Conservation (phyloP, 2,888 invertebrate genomes). For the Torymus tubicola region DNA sequence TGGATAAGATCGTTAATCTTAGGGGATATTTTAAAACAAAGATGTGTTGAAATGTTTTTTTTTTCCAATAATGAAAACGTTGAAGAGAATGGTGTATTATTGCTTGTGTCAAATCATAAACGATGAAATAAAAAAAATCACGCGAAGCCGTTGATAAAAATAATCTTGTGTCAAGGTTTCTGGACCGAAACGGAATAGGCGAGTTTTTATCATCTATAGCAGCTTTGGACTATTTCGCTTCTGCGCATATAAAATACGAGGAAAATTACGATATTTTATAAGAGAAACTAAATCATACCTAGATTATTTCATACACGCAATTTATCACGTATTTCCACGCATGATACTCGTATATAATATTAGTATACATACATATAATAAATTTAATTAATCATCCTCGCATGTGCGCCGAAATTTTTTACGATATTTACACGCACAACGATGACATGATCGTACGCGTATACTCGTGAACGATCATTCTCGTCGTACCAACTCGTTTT, state of each 20-base stretch:
- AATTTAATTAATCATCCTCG: too few species aligned
- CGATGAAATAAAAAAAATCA: slow-evolving; percentile 7
- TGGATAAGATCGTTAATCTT: too few species aligned
- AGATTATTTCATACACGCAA: too few species aligned
- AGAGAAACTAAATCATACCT: too few species aligned
- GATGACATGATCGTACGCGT: too few species aligned
- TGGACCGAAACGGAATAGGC: slow-evolving; percentile 22
- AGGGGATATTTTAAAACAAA: too few species aligned
- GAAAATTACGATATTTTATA: not conserved
- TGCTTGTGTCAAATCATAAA: not conserved
- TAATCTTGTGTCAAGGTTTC: slow-evolving; percentile 40
- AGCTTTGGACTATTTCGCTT: not conserved
- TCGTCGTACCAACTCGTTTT: too few species aligned
- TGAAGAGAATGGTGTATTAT: slow-evolving; percentile 13
- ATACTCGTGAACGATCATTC: too few species aligned
- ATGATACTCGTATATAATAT: too few species aligned
- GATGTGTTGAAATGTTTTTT: too few species aligned
- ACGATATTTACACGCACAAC: not conserved
- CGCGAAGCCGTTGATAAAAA: slow-evolving; percentile 31
- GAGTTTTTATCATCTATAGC: slow-evolving; percentile 7
- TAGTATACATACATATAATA: too few species aligned
- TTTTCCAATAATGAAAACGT: not conserved
- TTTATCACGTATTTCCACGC: too few species aligned
- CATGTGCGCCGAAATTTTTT: not conserved
- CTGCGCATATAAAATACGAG: not conserved